Percentiles rank a stretch among this genome's conserved stretches.
phyloP scores from a whole-genome alignment of 2,888 invertebrate genomes.

The Acronicta psi region DNA sequence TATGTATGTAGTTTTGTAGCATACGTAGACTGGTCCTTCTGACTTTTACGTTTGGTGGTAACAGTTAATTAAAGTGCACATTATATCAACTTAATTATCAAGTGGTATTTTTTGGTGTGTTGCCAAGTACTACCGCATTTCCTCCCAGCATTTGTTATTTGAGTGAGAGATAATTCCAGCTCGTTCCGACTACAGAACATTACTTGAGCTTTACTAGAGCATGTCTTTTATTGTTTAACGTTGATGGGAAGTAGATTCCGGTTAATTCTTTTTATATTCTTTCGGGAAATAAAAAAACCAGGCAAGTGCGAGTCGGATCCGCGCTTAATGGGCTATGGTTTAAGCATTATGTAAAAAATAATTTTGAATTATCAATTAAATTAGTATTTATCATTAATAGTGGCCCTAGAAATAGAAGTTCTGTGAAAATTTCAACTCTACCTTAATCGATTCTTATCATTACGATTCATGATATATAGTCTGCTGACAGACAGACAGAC shows the following conservation, averaged over 20 bases:
- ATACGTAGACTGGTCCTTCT: neutral
- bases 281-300: neutral
- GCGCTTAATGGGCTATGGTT: too few species aligned
- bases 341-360: too few species aligned
- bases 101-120: conserved; percentile 53
- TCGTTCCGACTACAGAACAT: conserved; percentile 18
- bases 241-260: conserved; percentile 5
- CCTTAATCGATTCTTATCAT: too few species aligned
- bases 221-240: conserved; percentile 16
- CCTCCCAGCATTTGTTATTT: conserved; percentile 34
- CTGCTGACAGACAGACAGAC: too few species aligned
- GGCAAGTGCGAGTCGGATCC: too few species aligned
- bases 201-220: conserved; percentile 16
- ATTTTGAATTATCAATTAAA: too few species aligned
- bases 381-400: too few species aligned
- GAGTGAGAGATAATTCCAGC: conserved; percentile 41
- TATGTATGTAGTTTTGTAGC: too few species aligned
- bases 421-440: too few species aligned
- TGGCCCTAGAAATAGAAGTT: too few species aligned
- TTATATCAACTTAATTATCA: conserved; percentile 53
- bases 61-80: conserved; percentile 53
- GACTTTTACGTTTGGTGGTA: neutral
- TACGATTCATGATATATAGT: too few species aligned
- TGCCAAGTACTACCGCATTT: conserved; percentile 47
- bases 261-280: neutral